Conservation (phyloP, 2,113 vertebrate species). For the Falco punctatus region DNA sequence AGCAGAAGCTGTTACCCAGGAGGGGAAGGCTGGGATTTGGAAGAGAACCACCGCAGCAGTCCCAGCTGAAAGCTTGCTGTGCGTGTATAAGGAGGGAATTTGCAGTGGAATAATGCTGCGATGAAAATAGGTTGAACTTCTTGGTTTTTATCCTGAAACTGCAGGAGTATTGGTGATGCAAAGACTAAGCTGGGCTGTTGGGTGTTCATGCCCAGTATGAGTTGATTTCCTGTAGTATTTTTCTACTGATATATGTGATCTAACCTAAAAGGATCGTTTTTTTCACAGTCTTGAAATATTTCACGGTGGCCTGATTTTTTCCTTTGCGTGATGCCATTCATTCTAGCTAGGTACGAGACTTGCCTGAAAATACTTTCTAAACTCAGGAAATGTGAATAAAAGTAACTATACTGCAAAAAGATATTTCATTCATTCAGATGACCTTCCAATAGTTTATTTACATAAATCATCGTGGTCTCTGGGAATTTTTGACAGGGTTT, state of each 20-base stretch:
- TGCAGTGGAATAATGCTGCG: background rate
- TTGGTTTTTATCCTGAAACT: background rate
- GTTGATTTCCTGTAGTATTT: background rate
- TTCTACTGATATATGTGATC: background rate
- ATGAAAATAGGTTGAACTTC: background rate
- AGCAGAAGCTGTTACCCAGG: background rate
- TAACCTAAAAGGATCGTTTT: background rate
- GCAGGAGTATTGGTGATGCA: background rate
- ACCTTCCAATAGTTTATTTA: background rate
- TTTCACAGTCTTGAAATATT: background rate
- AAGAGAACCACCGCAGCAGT: background rate
- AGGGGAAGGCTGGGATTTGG: background rate
- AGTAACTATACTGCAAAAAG: background rate
- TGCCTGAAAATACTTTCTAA: background rate
- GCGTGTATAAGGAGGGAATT: background rate
- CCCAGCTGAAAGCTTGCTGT: background rate
- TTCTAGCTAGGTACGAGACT: background rate
- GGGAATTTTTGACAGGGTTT: background rate
- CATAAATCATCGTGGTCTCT: background rate
- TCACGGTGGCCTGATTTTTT: background rate
- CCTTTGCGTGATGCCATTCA: background rate
- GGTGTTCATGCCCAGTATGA: background rate
- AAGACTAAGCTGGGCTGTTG: background rate
- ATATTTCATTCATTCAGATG: background rate
- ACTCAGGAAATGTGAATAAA: background rate